Percentiles rank a stretch among this genome's conserved stretches.
Evolutionary conservation across 35 echinoderm and acorn worm species (phyloP).

Genomic region (Ptychodera flava): DNA sequence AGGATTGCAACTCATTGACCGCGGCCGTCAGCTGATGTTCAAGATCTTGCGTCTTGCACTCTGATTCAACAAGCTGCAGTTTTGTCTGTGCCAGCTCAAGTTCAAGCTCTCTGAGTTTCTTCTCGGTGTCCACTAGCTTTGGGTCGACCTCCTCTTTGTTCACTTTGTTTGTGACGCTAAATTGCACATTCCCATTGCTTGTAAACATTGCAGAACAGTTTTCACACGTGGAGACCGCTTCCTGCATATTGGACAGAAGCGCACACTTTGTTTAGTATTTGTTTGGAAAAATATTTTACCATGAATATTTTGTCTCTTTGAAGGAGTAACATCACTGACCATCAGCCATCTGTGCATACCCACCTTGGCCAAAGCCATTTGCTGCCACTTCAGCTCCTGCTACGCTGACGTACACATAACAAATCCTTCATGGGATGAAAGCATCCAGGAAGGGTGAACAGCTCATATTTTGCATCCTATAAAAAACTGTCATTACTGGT

Average conservation of each 20-base stretch:
- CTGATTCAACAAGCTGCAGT: constrained; percentile 79
- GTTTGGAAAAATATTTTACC: no score
- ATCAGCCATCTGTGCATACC: no score
- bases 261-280: no score
- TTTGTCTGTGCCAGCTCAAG: constrained; percentile 93
- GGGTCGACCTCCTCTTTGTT: constrained; percentile 12
- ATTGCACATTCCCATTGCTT: constrained; percentile 68
- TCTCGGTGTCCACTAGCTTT: constrained; percentile 38
- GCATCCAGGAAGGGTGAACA: no score
- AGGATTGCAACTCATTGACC: constrained; percentile 45
- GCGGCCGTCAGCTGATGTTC: constrained; percentile 74
- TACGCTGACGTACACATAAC: no score
- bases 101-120: constrained; percentile 61
- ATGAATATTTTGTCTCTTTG: no score
- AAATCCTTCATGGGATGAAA: no score
- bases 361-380: no score
- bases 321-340: no score
- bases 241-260: constrained; percentile 41
- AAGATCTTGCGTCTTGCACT: constrained; percentile 79
- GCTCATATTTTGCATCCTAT: no score
- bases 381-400: no score
- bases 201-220: constrained; percentile 57
- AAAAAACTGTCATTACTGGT: no score
- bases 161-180: not conserved
- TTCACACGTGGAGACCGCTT: constrained; percentile 19